Percentiles rank a stretch among this genome's conserved stretches.
phyloP scores from a whole-genome alignment of 2,797 vertebrate species.

The Melanotaenia boesemani region DNA sequence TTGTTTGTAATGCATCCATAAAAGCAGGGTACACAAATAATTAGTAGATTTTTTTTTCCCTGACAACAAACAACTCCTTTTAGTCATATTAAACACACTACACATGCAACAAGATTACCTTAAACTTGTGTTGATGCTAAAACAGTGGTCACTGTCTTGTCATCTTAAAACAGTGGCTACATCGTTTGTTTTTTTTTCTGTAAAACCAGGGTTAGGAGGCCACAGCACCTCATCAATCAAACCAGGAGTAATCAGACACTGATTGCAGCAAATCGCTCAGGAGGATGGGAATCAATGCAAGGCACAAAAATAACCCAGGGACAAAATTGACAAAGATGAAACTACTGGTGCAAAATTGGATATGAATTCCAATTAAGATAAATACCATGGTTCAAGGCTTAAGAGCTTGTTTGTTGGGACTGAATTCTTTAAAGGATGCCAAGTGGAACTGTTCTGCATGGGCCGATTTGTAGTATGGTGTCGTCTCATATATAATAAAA shows the following conservation, averaged over 20 bases:
- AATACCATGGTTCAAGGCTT: constrained; percentile 46
- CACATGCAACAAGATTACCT: background rate
- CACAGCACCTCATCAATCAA: constrained; percentile 70
- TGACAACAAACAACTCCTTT: constrained; percentile 23
- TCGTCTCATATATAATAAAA: constrained; percentile 12
- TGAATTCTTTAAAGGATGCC: constrained; percentile 42
- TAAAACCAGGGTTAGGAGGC: constrained; percentile 34
- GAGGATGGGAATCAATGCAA: constrained; percentile 74
- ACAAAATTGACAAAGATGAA: constrained; percentile 74
- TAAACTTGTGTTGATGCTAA: constrained; percentile 6
- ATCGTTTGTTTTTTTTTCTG: constrained; percentile 3
- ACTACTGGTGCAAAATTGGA: constrained; percentile 63
- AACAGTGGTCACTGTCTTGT: constrained; percentile 3
- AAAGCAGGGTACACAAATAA: constrained; percentile 45
- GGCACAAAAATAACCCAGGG: constrained; percentile 69
- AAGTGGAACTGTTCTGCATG: constrained; percentile 51
- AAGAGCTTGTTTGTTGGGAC: constrained; percentile 46
- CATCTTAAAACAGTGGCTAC: constrained; percentile 18
- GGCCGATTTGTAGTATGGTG: constrained; percentile 19
- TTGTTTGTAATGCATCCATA: constrained; percentile 46
- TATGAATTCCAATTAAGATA: constrained; percentile 71
- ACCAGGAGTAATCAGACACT: constrained; percentile 64
- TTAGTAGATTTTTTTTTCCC: constrained; percentile 49
- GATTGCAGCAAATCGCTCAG: constrained; percentile 73
- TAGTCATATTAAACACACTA: constrained; percentile 29